Percentiles rank a stretch among this genome's conserved stretches.
These are phyloP conservation scores for Nemoura dubitans DNA, from an alignment of 2,888 invertebrate genomes.

Conservation along the genomic window DNA sequence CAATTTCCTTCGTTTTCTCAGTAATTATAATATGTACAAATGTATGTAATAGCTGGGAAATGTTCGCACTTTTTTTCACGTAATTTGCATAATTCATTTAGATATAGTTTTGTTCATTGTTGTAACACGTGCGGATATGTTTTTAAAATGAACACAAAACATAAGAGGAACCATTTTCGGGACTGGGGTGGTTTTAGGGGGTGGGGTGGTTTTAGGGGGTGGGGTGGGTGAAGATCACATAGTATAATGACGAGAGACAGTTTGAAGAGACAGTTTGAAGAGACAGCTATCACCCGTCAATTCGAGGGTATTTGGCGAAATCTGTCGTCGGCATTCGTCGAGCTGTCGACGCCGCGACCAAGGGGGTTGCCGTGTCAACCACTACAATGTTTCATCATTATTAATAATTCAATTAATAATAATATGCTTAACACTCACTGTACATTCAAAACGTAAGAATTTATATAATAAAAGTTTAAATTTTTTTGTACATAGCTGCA, in stretches of 20 bases:
- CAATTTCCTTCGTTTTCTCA: constrained; percentile 31
- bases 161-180: constrained; percentile 32
- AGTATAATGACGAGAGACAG: neutral
- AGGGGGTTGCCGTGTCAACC: neutral
- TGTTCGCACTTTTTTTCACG: constrained; percentile 33
- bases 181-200: neutral
- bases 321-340: too few relatives aligned
- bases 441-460: constrained; percentile 43
- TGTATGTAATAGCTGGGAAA: constrained; percentile 30
- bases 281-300: too few relatives aligned
- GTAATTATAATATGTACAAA: constrained; percentile 51
- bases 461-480: constrained; percentile 13
- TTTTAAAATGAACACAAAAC: constrained; percentile 24
- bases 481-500: constrained; percentile 46
- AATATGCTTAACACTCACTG: constrained; percentile 47
- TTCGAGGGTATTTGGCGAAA: too few relatives aligned
- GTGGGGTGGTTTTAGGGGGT: neutral
- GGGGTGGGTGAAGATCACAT: neutral
- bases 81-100: neutral
- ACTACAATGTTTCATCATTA: neutral
- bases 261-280: neutral
- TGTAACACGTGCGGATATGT: constrained; percentile 33
- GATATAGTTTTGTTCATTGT: too few relatives aligned
- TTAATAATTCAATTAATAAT: constrained; percentile 27
- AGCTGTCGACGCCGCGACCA: too few relatives aligned